Conservation (phyloP, 2,888 invertebrate species). For the Epistrophella euchroma region DNA sequence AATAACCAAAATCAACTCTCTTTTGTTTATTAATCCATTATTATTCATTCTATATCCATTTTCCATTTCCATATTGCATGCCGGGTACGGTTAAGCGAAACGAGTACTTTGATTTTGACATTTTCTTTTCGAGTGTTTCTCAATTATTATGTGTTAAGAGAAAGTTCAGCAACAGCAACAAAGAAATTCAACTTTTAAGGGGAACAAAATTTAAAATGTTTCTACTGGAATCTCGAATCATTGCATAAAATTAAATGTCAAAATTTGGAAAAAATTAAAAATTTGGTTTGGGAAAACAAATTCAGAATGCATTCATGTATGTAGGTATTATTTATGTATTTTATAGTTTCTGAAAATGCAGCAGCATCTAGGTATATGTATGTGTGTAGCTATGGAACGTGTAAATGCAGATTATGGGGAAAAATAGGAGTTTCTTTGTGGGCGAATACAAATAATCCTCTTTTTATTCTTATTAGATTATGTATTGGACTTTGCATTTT, state of each 20-base stretch:
- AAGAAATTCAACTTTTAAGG: constrained; percentile 32
- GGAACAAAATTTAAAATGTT: neutral
- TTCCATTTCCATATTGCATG: constrained; percentile 44
- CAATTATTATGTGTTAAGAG: constrained; percentile 41
- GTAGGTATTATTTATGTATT: no score
- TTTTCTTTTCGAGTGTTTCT: constrained; percentile 55
- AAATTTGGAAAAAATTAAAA: neutral
- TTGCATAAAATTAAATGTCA: neutral
- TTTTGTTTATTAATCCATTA: constrained; percentile 21
- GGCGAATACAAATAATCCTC: constrained; percentile 2
- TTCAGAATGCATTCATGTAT: neutral
- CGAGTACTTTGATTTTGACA: constrained; percentile 51
- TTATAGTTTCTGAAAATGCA: neutral
- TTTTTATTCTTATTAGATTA: constrained; percentile 59
- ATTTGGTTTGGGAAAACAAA: neutral
- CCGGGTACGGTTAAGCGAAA: constrained; percentile 62
- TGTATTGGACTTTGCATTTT: constrained; percentile 31
- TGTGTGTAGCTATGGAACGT: no score
- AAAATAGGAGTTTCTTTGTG: neutral
- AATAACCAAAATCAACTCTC: constrained; percentile 7
- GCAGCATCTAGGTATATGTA: neutral
- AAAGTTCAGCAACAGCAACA: constrained; percentile 54
- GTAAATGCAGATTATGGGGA: neutral
- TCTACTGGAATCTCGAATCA: constrained; percentile 19
- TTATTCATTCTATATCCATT: constrained; percentile 32